phyloP scores from a whole-genome alignment of 2,113 vertebrate species.

The Leptobrachium ailaonicum region DNA sequence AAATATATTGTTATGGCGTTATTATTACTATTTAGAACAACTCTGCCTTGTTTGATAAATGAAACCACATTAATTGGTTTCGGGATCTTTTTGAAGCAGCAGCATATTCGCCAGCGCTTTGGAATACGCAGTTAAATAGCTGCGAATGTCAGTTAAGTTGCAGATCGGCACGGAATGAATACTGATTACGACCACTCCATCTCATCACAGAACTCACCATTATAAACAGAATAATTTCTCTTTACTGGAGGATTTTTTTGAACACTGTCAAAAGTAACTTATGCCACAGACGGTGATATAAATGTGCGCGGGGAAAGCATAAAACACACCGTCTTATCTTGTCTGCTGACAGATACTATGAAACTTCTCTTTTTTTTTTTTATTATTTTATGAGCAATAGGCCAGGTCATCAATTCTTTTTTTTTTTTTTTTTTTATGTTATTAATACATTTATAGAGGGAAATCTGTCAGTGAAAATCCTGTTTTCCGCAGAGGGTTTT shows the following conservation, averaged over 20 bases:
- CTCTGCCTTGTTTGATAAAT: conserved; percentile 72
- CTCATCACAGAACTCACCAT: conserved; percentile 55
- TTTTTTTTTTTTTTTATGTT: conserved; percentile 37
- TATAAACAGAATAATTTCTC: conserved; percentile 50
- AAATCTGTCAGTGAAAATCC: conserved; percentile 45
- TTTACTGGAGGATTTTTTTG: conserved; percentile 32
- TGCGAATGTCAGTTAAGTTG: conserved; percentile 70
- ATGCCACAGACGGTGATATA: conserved; percentile 22
- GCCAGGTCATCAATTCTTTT: conserved; percentile 41
- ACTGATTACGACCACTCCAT: conserved; percentile 68
- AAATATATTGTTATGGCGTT: conserved; percentile 65
- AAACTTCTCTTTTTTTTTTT: not conserved
- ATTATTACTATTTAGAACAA: conserved; percentile 72
- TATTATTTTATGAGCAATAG: conserved; percentile 13
- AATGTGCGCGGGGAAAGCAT: not conserved
- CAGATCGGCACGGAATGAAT: conserved; percentile 64
- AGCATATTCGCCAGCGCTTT: conserved; percentile 65
- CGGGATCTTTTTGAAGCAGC: conserved; percentile 66
- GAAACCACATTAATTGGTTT: conserved; percentile 80
- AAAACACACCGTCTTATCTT: conserved; percentile 33
- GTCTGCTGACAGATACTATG: conserved; percentile 21
- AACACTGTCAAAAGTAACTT: conserved; percentile 43
- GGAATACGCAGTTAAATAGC: conserved; percentile 74
- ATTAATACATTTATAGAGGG: conserved; percentile 47
- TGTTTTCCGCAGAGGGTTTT: conserved; percentile 40